Evolutionary conservation across 2,888 invertebrate species (phyloP), one percentile per base, ranked within the genome.

Genomic region (Callyntrura sp.): DNA sequence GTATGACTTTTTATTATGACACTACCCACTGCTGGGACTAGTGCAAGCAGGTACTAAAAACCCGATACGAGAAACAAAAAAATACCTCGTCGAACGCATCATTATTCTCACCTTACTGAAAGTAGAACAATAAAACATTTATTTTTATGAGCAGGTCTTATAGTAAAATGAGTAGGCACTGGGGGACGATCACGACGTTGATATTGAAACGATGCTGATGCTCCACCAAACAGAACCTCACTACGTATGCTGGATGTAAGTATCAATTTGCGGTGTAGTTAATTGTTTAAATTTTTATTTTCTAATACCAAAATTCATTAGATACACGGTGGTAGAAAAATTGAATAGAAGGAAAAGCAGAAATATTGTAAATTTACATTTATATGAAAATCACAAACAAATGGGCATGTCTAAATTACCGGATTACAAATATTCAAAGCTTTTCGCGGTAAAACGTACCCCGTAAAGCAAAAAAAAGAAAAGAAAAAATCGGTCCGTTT

Each of bases 81-180:
- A 70, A 43, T 17, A 70, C 9, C n/a, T 43, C 17, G 3, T 17
- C 0, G 17, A n/a, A 20, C 8, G 5, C 14, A 11, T 17, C 8
- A 70, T 35, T 70, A 43, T 70, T 70, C n/a, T 1, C 68, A 70
- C 68, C 68, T 70, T n/a, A 60, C 8, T 6, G 43, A 70, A 70
- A 70, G 17, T 70, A 43, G 68, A 43, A 43, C 68, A 20, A 70
- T 70, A 70, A 65, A 70, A 70, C 43, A 70, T 28, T 65, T 14
- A 14, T 70, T 62, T 62, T 62, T 62, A 51, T 25, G 62, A 62
- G 62, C 11, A 25, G 51, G 51, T n/a, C 51, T 1, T 1, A 35
- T 35, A 35, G 6, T 35, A 35, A 35, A 35, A 2, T 4, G 35
- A 35, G 35, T 2, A 35, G 35, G 35, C 35, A 35, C 6, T 35